A percentile compares a stretch with the other conserved stretches of the same genome.
phyloP scores from a whole-genome alignment of 2,113 vertebrate genomes.

The Brachyistius frenatus region DNA sequence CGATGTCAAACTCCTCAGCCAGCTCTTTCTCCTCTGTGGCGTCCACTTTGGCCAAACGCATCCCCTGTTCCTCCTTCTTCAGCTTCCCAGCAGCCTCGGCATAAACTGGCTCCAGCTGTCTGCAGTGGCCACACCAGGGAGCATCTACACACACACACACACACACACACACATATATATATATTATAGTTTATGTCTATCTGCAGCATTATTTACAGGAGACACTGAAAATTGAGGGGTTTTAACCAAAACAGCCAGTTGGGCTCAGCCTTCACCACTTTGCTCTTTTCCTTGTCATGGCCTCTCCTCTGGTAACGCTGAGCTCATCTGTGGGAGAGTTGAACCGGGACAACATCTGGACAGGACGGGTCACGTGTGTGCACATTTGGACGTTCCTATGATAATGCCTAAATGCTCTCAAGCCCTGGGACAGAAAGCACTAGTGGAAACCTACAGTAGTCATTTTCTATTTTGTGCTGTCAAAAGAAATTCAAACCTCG shows the following conservation, averaged over 20 bases:
- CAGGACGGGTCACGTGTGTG: constrained; percentile 32
- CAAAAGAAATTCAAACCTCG: no score
- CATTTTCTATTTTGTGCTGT: neutral
- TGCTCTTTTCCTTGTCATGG: neutral
- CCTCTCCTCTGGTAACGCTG: neutral
- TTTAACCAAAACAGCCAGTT: constrained; percentile 39
- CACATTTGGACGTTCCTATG: neutral
- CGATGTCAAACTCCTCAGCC: constrained; percentile 85
- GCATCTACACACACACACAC: constrained; percentile 82
- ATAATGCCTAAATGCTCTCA: neutral
- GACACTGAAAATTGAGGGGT: neutral
- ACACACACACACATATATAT: constrained; percentile 12
- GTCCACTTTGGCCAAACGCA: constrained; percentile 90
- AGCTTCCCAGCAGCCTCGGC: constrained; percentile 84
- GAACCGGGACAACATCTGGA: constrained; percentile 64
- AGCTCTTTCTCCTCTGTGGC: constrained; percentile 84
- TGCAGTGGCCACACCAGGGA: constrained; percentile 92
- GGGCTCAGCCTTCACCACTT: neutral
- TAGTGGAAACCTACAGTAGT: neutral
- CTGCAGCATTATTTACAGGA: no score
- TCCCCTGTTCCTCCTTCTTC: constrained; percentile 69
- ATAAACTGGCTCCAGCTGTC: constrained; percentile 86
- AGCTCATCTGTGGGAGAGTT: constrained; percentile 70
- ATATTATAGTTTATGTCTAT: no score
- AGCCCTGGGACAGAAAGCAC: neutral